A percentile compares a stretch with the other conserved stretches of the same genome.
Evolutionary conservation across 2,888 invertebrate species (phyloP).

Genomic region (Epistrophe grossulariae): DNA sequence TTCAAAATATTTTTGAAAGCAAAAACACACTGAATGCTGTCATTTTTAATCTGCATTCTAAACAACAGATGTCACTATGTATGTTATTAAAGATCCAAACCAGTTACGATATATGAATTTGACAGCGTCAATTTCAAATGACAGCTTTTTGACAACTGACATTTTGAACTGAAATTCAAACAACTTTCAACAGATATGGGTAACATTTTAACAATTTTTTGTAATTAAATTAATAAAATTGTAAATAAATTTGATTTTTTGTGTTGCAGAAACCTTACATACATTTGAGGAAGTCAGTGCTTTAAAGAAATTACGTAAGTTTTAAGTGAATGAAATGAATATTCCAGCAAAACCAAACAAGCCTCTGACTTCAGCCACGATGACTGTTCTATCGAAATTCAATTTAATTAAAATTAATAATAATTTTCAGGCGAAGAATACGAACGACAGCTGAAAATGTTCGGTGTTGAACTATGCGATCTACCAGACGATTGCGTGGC

Average conservation of each 20-base stretch:
- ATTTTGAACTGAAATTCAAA: constrained; percentile 57
- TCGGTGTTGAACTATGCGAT: constrained; percentile 80
- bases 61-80: background rate
- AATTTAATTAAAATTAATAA: background rate
- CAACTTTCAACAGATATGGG: constrained; percentile 57
- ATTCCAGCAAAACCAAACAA: background rate
- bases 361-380: background rate
- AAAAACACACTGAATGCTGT: background rate
- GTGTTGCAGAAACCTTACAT: constrained; percentile 77
- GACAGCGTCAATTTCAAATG: constrained; percentile 34
- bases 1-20: too few relatives aligned
- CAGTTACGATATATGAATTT: constrained; percentile 4
- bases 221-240: background rate
- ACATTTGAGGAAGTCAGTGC: constrained; percentile 77
- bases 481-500: constrained; percentile 79
- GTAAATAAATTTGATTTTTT: background rate
- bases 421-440: constrained; percentile 78
- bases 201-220: constrained; percentile 2
- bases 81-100: background rate
- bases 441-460: constrained; percentile 79
- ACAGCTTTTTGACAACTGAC: constrained; percentile 60
- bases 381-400: background rate
- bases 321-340: background rate
- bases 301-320: constrained; percentile 77
- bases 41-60: background rate